These are phyloP conservation scores for Lacerta agilis DNA, from an alignment of 2,797 vertebrate species.

Conservation along the genomic window DNA sequence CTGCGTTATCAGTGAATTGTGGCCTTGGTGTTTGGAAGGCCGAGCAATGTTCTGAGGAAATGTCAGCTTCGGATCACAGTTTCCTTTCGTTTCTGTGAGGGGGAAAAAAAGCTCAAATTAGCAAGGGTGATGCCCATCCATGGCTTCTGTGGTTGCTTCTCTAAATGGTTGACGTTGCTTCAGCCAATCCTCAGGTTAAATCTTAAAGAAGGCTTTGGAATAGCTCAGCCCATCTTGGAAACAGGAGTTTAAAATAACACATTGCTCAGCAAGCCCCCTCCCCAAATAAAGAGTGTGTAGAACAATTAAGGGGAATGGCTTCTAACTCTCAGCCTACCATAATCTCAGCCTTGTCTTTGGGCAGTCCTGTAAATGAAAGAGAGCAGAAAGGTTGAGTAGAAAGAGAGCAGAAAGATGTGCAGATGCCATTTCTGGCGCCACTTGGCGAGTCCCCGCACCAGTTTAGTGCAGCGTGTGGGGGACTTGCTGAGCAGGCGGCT, in stretches of 20 bases:
- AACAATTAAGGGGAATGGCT: slow-evolving; percentile 46
- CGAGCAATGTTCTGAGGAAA: slow-evolving; percentile 77
- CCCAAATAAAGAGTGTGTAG: slow-evolving; percentile 9
- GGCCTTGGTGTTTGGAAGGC: slow-evolving; percentile 72
- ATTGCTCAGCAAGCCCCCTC: background rate
- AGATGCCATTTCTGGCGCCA: too few species aligned
- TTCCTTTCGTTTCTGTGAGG: slow-evolving; percentile 75
- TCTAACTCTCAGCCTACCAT: background rate
- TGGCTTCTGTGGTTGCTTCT: background rate
- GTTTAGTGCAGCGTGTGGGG: too few species aligned
- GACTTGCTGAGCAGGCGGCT: too few species aligned
- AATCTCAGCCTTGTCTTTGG: background rate
- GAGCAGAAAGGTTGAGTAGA: background rate
- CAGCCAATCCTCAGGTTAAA: slow-evolving; percentile 19
- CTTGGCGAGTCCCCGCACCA: too few species aligned
- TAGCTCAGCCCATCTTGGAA: slow-evolving; percentile 63
- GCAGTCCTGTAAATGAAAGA: slow-evolving; percentile 22
- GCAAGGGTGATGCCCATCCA: slow-evolving; percentile 44
- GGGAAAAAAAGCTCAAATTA: slow-evolving; percentile 68
- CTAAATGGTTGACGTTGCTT: slow-evolving; percentile 16
- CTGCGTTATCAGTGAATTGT: slow-evolving; percentile 79
- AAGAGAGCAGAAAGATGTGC: background rate
- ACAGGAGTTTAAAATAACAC: slow-evolving; percentile 57
- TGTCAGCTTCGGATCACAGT: slow-evolving; percentile 74
- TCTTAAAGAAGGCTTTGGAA: slow-evolving; percentile 59